Percentiles rank a stretch among this genome's conserved stretches.
phyloP scores from a whole-genome alignment of 2,113 vertebrate species.

The Apistogramma diplotaenia region DNA sequence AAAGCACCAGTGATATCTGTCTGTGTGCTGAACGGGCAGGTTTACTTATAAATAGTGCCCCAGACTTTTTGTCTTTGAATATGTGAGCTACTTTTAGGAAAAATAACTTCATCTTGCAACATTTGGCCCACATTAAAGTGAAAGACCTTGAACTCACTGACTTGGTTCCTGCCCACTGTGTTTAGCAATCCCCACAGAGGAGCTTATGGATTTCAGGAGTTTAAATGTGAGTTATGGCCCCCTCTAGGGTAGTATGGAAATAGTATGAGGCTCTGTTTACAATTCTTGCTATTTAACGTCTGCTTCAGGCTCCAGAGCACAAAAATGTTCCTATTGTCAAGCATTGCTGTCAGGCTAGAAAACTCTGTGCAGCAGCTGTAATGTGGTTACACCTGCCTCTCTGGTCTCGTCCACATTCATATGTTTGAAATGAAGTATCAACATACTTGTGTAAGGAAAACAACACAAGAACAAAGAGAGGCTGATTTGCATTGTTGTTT shows the following conservation, averaged over 20 bases:
- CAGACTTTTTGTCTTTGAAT: not conserved
- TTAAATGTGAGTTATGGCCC: slow-evolving; percentile 41
- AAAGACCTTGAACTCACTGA: slow-evolving; percentile 19
- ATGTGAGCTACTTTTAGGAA: slow-evolving; percentile 1
- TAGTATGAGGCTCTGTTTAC: slow-evolving; percentile 59
- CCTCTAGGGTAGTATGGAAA: slow-evolving; percentile 40
- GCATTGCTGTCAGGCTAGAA: not conserved
- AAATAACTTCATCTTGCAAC: slow-evolving; percentile 3
- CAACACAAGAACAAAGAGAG: not conserved
- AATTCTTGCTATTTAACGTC: not conserved
- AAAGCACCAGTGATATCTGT: not conserved
- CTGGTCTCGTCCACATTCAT: not conserved
- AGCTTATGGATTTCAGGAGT: slow-evolving; percentile 33
- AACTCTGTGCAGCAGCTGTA: too few species aligned
- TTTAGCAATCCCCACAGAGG: slow-evolving; percentile 25
- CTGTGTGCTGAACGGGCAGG: not conserved
- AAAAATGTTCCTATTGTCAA: not conserved
- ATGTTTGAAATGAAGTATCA: not conserved
- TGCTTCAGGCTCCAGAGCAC: not conserved
- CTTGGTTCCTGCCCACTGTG: not conserved
- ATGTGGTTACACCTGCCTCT: not conserved
- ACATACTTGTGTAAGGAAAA: not conserved
- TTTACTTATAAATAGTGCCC: not conserved
- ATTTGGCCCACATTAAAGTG: slow-evolving; percentile 29
- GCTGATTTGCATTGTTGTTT: not conserved